Evolutionary conservation across 1,140 invertebrate species (phyloP), one percentile per base, ranked within the genome.

Genomic region (Sogatella furcifera): DNA sequence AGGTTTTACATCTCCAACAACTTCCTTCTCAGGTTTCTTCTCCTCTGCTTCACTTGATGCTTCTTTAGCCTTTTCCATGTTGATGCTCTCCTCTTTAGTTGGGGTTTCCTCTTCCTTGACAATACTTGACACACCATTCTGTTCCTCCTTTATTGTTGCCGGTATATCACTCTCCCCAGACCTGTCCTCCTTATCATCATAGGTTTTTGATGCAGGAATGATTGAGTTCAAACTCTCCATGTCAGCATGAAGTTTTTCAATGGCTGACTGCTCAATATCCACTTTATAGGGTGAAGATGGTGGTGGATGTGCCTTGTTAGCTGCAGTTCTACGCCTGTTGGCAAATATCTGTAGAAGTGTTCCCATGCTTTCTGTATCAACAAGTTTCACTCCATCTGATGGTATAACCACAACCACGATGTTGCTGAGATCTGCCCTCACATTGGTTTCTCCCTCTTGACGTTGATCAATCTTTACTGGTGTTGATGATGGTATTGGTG

Each of bases 371-470:
- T 14, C 31, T 14, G 52, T 49, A n/a, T 52, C 55, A 1, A 62
- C n/a, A 15, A 62, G 28, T 22, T 44, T 41, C 10, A 63, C 5
- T 43, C 46, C 60, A 41, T 54, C 49, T 10, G 59, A 60, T 11
- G 66, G 58, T 15, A 67, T 63, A 1, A 69, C 66, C 0, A 77
- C 57, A 1, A 78, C 62, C 5, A 78, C 49, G 22, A 77, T 66
- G 41, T 78, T 76, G 8, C 77, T 72, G 5, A 77, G 57, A 43
- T 74, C 69, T 0, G 72, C 72, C 46, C 74, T 69, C 5, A 76
- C 62, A 55, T 78, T 78, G 10, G 72, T 57, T 1, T 72, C 69
- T 10, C 76, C 77, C 5, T 73, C 70, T 46, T 78, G 77, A 10
- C 75, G 70, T 28, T 78, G 76, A 54, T 78, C 74, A 62, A 74